These are phyloP conservation scores for Epinephelus coioides DNA, from an alignment of 2,797 vertebrate genomes.

Conservation along the genomic window DNA sequence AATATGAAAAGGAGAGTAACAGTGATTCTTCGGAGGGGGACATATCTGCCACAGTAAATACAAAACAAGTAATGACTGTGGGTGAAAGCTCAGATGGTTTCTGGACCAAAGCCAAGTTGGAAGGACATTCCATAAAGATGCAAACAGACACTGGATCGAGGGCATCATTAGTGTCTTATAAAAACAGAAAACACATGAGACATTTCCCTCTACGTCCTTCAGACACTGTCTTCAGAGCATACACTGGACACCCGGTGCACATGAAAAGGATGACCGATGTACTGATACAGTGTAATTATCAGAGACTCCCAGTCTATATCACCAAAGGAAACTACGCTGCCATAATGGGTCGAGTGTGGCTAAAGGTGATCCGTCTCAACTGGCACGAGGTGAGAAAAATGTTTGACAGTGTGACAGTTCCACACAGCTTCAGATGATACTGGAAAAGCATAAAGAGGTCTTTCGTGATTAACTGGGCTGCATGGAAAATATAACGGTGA, in stretches of 20 bases:
- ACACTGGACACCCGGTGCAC: neutral
- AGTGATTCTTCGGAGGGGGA: too few relatives aligned
- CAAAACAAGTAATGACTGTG: neutral
- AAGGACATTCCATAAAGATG: constrained; percentile 16
- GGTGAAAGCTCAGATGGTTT: neutral
- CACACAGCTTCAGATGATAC: neutral
- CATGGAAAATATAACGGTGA: neutral
- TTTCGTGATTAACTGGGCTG: neutral
- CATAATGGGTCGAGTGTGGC: neutral
- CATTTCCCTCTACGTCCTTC: neutral
- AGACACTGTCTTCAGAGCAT: neutral
- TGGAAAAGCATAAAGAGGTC: neutral
- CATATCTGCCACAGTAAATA: too few relatives aligned
- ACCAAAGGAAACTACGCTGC: neutral
- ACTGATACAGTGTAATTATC: neutral
- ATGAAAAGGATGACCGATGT: neutral
- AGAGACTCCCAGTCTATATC: neutral
- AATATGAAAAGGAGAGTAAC: too few relatives aligned
- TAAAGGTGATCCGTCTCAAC: neutral
- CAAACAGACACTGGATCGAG: constrained; percentile 8
- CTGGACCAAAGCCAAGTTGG: neutral
- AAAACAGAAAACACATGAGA: neutral
- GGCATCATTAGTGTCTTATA: neutral
- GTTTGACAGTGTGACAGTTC: neutral
- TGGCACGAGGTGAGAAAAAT: neutral